Conservation (phyloP, 2,113 vertebrate genomes). For the Charina bottae region DNA sequence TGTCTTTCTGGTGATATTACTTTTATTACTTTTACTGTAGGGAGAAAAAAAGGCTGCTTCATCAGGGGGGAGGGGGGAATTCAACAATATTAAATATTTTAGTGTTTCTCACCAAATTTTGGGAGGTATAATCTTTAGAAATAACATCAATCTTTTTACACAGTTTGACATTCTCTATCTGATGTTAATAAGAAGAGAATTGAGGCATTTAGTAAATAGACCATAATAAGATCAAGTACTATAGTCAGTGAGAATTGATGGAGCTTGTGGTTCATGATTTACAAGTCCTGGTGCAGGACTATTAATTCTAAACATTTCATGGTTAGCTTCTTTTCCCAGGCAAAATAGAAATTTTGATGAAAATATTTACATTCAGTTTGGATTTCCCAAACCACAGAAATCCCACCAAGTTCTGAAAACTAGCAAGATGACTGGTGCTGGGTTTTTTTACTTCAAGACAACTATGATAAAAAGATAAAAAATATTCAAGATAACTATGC, state of each 20-base stretch:
- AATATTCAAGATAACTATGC: slow-evolving; percentile 37
- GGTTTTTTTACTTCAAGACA: slow-evolving; percentile 46
- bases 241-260: slow-evolving; percentile 36
- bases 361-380: slow-evolving; percentile 65
- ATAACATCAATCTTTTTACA: slow-evolving; percentile 2
- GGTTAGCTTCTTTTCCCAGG: slow-evolving; percentile 56
- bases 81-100: neutral
- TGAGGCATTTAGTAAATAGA: slow-evolving; percentile 44
- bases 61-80: neutral
- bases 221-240: slow-evolving; percentile 53
- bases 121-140: slow-evolving; percentile 1
- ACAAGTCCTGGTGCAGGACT: slow-evolving; percentile 53
- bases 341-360: slow-evolving; percentile 65
- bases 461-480: slow-evolving; percentile 12
- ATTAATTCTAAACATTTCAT: slow-evolving; percentile 60
- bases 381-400: slow-evolving; percentile 64
- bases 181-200: slow-evolving; percentile 39
- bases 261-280: slow-evolving; percentile 57
- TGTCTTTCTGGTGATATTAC: neutral
- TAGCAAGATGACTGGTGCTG: slow-evolving; percentile 57
- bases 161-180: slow-evolving; percentile 41
- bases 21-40: neutral
- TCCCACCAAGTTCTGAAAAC: slow-evolving; percentile 61
- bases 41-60: neutral
- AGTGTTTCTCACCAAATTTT: neutral